Conservation (phyloP, 2,113 vertebrate genomes). For the Galeopterus variegatus region DNA sequence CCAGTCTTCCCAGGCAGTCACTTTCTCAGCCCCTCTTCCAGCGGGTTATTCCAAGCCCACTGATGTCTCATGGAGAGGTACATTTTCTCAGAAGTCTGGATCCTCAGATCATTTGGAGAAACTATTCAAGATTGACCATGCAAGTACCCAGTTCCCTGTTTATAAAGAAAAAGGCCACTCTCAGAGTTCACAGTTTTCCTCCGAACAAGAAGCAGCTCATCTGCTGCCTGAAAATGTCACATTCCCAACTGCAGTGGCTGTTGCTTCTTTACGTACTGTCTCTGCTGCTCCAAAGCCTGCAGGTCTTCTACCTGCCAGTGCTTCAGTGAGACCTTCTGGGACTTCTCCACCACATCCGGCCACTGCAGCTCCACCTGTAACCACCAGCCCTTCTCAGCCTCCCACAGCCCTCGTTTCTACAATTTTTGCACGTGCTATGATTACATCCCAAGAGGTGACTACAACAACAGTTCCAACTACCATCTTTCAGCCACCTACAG, state of each 20-base stretch:
- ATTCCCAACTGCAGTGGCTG: accelerated
- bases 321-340: accelerated
- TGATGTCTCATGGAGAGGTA: neutral
- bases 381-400: neutral
- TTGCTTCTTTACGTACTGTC: accelerated
- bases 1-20: neutral
- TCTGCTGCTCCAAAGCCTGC: accelerated
- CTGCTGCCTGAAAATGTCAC: neutral
- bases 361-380: neutral
- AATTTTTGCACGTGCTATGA: accelerated
- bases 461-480: neutral
- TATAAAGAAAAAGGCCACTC: neutral
- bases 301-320: accelerated
- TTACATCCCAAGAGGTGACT: neutral
- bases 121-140: neutral
- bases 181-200: neutral
- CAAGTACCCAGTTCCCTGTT: neutral
- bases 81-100: constrained; percentile 47
- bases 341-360: neutral
- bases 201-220: neutral
- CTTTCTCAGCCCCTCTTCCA: neutral
- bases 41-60: neutral
- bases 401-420: neutral
- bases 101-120: constrained; percentile 4
- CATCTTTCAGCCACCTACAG: neutral